Evolutionary conservation across 2,888 invertebrate genomes (phyloP).

Genomic region (Dynastes tityus): DNA sequence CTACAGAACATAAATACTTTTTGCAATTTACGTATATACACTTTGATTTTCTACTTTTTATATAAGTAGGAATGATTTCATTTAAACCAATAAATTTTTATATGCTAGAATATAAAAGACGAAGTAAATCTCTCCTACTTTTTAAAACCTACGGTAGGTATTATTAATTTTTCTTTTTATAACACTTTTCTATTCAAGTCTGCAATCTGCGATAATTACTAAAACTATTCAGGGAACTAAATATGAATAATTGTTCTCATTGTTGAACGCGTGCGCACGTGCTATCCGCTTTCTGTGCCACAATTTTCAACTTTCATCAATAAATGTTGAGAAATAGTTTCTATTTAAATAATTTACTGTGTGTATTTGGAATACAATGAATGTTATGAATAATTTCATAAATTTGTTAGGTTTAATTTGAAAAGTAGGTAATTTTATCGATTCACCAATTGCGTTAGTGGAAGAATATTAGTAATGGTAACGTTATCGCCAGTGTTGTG

Average conservation of each 20-base stretch:
- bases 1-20: too few species aligned
- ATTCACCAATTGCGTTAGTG: not conserved
- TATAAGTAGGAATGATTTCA: too few species aligned
- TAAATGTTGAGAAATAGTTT: conserved; percentile 16
- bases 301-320: conserved; percentile 34
- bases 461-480: not conserved
- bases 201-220: not conserved
- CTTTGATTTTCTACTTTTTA: too few species aligned
- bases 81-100: too few species aligned
- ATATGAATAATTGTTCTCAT: conserved; percentile 10
- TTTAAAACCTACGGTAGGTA: not conserved
- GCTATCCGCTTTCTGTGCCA: conserved; percentile 13
- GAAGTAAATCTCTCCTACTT: not conserved
- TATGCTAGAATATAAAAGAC: not conserved
- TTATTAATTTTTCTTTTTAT: not conserved
- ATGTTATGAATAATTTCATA: not conserved
- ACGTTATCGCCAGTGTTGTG: not conserved
- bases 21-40: too few species aligned
- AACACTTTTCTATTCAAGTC: not conserved
- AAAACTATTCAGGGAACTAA: not conserved
- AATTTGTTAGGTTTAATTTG: not conserved
- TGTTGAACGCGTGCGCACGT: not conserved
- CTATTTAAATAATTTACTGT: conserved; percentile 13
- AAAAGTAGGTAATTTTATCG: not conserved
- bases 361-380: not conserved